These are phyloP conservation scores for Cacatua alba DNA, from an alignment of 2,113 vertebrate species.

Conservation along the genomic window DNA sequence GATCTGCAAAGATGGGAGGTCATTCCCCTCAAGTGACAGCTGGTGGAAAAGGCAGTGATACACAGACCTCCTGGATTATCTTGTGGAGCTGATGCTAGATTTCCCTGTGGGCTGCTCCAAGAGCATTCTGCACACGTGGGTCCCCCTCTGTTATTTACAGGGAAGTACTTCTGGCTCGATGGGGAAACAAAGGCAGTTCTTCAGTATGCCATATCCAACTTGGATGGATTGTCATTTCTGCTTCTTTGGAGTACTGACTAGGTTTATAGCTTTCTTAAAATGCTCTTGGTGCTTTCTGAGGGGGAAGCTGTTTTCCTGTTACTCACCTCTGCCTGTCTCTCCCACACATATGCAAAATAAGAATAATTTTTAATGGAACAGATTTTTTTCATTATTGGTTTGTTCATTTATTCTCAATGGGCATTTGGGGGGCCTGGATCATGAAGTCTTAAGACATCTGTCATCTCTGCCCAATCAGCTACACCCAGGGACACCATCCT, in stretches of 20 bases:
- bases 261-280: not conserved
- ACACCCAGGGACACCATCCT: not conserved
- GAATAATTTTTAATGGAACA: not conserved
- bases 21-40: not conserved
- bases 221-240: not conserved
- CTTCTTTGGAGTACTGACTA: not conserved
- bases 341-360: not conserved
- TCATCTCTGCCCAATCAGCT: not conserved
- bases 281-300: not conserved
- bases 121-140: not conserved
- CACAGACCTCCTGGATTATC: not conserved
- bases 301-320: not conserved
- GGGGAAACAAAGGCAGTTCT: not conserved
- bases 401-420: not conserved
- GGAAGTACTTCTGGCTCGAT: not conserved
- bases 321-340: not conserved
- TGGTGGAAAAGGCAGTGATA: not conserved
- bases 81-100: rapidly evolving
- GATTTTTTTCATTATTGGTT: not conserved
- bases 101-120: rapidly evolving
- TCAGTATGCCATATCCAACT: not conserved
- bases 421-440: not conserved
- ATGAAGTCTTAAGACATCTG: not conserved
- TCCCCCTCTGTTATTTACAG: not conserved
- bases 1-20: not conserved